These are phyloP conservation scores for Acridotheres tristis DNA, from an alignment of 2,797 vertebrate genomes.

Conservation along the genomic window DNA sequence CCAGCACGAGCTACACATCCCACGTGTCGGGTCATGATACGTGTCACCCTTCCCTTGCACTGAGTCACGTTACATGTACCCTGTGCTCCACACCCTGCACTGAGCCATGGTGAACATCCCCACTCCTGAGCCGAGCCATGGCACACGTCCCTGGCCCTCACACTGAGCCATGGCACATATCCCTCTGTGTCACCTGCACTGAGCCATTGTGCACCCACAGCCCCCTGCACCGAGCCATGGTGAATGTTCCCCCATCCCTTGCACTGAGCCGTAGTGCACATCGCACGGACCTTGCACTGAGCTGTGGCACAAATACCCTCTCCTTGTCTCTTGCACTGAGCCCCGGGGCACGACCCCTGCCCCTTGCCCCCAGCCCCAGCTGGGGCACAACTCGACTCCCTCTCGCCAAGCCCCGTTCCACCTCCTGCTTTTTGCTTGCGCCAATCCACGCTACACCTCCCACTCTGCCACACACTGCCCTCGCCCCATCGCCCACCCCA, in stretches of 20 bases:
- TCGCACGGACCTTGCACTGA: background rate
- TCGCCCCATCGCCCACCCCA: fast-evolving
- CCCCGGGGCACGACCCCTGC: fast-evolving
- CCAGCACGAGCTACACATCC: background rate
- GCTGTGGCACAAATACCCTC: background rate
- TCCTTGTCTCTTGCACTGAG: background rate
- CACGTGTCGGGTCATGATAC: fast-evolving
- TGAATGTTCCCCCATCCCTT: background rate
- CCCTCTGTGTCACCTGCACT: background rate
- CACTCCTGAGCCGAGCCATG: background rate
- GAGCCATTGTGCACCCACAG: background rate
- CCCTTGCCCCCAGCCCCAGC: background rate
- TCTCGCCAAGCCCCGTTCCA: fast-evolving
- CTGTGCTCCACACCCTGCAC: background rate
- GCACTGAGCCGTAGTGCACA: background rate
- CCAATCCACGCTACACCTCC: background rate
- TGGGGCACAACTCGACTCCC: fast-evolving
- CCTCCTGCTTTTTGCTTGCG: background rate
- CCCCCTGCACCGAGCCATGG: background rate
- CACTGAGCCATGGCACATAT: background rate
- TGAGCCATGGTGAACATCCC: background rate
- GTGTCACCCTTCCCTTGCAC: background rate
- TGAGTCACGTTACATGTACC: background rate
- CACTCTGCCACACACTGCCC: background rate
- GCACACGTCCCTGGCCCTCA: background rate